Evolutionary conservation across 2,888 invertebrate species (phyloP).

Genomic region (Hirtodrosophila cameraria): DNA sequence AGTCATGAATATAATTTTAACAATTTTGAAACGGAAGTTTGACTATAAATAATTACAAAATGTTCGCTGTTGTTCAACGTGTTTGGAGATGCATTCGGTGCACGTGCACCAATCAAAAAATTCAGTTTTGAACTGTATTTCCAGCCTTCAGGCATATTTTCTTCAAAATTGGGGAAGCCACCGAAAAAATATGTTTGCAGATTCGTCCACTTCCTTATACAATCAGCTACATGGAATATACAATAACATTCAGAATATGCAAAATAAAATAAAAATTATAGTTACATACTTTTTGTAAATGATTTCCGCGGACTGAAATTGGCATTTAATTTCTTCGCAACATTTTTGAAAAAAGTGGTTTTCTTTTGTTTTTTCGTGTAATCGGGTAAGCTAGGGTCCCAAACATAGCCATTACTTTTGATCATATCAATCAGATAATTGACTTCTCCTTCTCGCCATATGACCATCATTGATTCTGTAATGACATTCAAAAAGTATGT

Average conservation of each 20-base stretch:
- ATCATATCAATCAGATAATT: constrained; percentile 37
- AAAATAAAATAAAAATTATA: background rate
- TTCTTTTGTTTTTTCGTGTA: constrained; percentile 36
- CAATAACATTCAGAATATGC: background rate
- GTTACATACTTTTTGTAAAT: constrained; percentile 30
- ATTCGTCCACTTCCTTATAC: constrained; percentile 43
- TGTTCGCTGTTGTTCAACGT: constrained; percentile 11
- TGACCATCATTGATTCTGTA: constrained; percentile 26
- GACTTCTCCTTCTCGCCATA: constrained; percentile 41
- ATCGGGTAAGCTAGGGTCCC: constrained; percentile 30
- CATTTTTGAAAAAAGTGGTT: constrained; percentile 28
- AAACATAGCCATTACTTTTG: constrained; percentile 26
- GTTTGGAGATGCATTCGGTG: background rate
- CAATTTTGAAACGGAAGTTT: background rate
- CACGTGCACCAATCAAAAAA: constrained; percentile 19
- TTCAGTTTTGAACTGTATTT: constrained; percentile 41
- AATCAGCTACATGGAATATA: constrained; percentile 22
- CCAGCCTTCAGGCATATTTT: constrained; percentile 23
- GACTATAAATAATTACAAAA: constrained; percentile 8
- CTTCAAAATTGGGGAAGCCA: constrained; percentile 16
- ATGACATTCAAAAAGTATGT: background rate
- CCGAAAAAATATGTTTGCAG: constrained; percentile 31
- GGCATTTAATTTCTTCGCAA: constrained; percentile 33
- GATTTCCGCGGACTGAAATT: constrained; percentile 13
- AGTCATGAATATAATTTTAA: background rate